Conservation (phyloP, 1,140 invertebrate species). For the Tetramorium alpestre region DNA sequence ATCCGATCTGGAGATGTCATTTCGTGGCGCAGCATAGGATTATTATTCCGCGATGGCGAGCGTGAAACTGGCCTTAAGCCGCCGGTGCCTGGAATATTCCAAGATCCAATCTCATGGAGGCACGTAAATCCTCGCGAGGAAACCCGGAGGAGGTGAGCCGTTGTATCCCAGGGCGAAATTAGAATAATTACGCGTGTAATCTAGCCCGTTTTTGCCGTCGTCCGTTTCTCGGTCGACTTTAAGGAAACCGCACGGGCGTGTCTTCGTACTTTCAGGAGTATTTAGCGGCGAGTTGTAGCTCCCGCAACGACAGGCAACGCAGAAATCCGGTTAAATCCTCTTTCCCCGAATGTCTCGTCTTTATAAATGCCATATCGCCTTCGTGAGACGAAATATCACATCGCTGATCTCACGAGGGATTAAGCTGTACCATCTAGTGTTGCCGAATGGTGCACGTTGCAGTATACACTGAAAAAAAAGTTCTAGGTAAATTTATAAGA, state of each 20-base stretch:
- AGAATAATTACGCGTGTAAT: constrained; percentile 71
- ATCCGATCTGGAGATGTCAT: constrained; percentile 42
- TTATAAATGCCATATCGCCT: background rate
- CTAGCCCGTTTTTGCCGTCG: constrained; percentile 5
- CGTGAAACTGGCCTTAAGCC: constrained; percentile 55
- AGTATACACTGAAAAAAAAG: no score
- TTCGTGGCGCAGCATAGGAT: constrained; percentile 50
- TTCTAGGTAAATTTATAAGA: no score
- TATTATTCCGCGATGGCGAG: constrained; percentile 62
- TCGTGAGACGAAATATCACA: background rate
- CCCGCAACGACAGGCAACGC: background rate
- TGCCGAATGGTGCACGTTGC: background rate
- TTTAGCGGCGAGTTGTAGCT: background rate
- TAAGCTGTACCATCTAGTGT: background rate
- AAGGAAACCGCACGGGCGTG: background rate
- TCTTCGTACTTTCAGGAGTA: background rate
- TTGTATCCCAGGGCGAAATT: constrained; percentile 63
- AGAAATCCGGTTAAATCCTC: background rate
- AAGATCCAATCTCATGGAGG: constrained; percentile 67
- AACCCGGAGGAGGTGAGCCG: constrained; percentile 8
- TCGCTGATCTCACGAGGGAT: background rate
- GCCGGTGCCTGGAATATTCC: constrained; percentile 47
- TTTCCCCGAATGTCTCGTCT: background rate
- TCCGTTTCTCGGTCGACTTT: background rate
- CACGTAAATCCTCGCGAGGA: constrained; percentile 65